These are phyloP conservation scores for Plemyria rubiginata DNA, from an alignment of 2,888 invertebrate genomes.

Conservation along the genomic window DNA sequence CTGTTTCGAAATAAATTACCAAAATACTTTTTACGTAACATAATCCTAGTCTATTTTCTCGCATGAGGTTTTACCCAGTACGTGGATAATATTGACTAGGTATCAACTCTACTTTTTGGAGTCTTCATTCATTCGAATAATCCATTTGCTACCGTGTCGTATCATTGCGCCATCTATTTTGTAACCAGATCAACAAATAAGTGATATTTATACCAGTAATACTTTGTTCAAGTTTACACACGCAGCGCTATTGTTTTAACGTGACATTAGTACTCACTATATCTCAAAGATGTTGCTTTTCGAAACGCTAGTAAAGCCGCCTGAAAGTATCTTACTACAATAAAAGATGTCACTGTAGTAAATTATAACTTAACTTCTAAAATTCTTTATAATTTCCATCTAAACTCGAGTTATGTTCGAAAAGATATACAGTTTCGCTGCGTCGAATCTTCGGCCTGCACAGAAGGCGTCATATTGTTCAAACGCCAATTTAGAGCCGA, in stretches of 20 bases:
- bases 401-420: slow-evolving; percentile 54
- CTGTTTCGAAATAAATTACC: too few species aligned
- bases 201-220: too few species aligned
- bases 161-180: background rate
- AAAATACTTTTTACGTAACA: too few species aligned
- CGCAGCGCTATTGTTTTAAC: background rate
- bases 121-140: too few species aligned
- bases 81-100: too few species aligned
- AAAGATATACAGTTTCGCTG: slow-evolving; percentile 61
- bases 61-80: too few species aligned
- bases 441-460: slow-evolving; percentile 55
- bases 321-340: background rate
- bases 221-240: background rate
- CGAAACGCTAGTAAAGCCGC: background rate
- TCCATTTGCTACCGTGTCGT: too few species aligned
- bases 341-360: slow-evolving; percentile 31
- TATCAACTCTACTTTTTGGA: too few species aligned
- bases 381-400: slow-evolving; percentile 16
- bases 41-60: too few species aligned
- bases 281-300: background rate
- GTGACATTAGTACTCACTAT: background rate
- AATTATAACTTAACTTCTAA: slow-evolving; percentile 2
- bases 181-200: background rate
- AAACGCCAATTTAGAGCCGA: slow-evolving; percentile 65
- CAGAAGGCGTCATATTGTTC: slow-evolving; percentile 69